phyloP scores from a whole-genome alignment of 1,140 invertebrate species.

The Drosophila seguyi region DNA sequence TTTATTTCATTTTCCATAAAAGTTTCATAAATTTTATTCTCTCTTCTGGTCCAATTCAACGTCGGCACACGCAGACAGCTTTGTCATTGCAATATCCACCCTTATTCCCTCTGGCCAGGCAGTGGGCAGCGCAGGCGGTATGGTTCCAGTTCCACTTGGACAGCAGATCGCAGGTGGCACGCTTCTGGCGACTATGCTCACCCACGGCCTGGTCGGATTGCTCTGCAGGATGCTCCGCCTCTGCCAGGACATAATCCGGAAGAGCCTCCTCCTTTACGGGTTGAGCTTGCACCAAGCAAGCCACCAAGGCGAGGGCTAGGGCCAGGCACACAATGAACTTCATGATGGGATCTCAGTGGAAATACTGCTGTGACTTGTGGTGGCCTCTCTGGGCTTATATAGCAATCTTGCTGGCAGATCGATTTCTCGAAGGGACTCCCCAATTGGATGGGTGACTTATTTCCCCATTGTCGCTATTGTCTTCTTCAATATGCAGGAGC shows the following conservation, averaged over 20 bases:
- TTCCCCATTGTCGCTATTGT: conserved; percentile 20
- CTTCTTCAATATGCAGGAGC: conserved; percentile 10
- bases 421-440: conserved; percentile 42
- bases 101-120: conserved; percentile 44
- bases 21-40: not conserved
- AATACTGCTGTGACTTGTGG: conserved; percentile 21
- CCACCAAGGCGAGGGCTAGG: conserved; percentile 24
- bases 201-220: not conserved
- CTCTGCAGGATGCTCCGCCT: not conserved
- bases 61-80: conserved; percentile 70
- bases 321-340: conserved; percentile 42
- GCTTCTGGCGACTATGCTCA: conserved; percentile 62
- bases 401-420: conserved; percentile 7
- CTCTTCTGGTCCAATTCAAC: not conserved
- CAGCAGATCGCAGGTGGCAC: conserved; percentile 76
- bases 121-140: conserved; percentile 69
- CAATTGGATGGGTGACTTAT: conserved; percentile 23
- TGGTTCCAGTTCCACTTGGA: conserved; percentile 61
- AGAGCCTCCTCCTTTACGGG: conserved; percentile 28
- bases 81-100: conserved; percentile 70
- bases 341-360: conserved; percentile 30
- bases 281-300: conserved; percentile 36
- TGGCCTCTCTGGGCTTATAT: conserved; percentile 37
- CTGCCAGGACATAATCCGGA: not conserved
- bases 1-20: not conserved